Evolutionary conservation across 2,113 vertebrate genomes (phyloP).

Genomic region (Plecturocebus donacophilus): DNA sequence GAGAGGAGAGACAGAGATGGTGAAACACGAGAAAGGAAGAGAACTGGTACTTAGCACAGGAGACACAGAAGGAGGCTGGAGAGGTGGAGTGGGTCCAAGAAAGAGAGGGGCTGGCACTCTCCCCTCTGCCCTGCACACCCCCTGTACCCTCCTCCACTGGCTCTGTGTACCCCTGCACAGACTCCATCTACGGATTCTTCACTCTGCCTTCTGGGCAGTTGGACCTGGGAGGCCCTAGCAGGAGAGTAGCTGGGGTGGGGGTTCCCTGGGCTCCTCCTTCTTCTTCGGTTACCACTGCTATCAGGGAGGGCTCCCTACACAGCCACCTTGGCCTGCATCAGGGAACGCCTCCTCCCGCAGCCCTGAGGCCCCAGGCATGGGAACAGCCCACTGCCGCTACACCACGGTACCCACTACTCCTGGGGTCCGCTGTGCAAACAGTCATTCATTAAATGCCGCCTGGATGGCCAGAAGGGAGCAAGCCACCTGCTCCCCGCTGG

Average conservation of each 20-base stretch:
- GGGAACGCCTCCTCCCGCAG: neutral
- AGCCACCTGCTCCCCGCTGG: neutral
- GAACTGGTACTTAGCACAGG: neutral
- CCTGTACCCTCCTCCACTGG: neutral
- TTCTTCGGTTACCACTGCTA: neutral
- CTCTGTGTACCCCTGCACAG: neutral
- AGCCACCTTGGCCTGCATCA: neutral
- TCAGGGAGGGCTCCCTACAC: accelerated
- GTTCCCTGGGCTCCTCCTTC: neutral
- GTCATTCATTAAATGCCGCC: neutral
- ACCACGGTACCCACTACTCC: no score
- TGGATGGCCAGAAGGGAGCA: neutral
- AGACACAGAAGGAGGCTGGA: neutral
- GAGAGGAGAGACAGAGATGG: neutral
- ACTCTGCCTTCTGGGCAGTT: neutral
- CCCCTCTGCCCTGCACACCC: neutral
- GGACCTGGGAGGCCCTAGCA: neutral
- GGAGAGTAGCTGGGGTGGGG: neutral
- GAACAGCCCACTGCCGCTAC: no score
- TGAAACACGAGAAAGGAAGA: neutral
- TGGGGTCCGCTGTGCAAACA: neutral
- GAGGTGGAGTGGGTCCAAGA: neutral
- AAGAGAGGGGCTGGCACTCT: neutral
- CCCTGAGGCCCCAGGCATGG: neutral
- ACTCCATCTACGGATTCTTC: accelerated